Evolutionary conservation across 2,113 vertebrate genomes (phyloP).

Genomic region (Amia ocellicauda): DNA sequence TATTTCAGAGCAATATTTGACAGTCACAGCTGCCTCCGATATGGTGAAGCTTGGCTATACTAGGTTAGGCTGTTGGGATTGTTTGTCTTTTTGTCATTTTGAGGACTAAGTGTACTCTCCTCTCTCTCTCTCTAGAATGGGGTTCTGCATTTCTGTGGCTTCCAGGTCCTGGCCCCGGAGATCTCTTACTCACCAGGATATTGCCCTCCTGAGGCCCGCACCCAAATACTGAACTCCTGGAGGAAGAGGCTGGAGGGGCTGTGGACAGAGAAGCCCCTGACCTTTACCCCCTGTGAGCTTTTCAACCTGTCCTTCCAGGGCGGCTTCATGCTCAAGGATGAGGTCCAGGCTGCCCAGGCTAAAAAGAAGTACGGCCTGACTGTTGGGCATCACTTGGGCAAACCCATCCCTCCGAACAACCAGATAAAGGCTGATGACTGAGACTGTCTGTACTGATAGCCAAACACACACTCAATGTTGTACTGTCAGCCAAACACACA

Average conservation of each 20-base stretch:
- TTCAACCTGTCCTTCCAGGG: conserved; percentile 67
- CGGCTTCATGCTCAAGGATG: conserved; percentile 53
- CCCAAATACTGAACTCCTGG: conserved; percentile 62
- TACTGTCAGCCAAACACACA: too few relatives aligned
- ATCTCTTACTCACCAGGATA: conserved; percentile 61
- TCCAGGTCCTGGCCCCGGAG: conserved; percentile 76
- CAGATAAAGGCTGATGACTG: conserved; percentile 54
- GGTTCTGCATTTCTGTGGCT: conserved; percentile 74
- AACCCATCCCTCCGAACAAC: conserved; percentile 59
- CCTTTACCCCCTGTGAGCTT: conserved; percentile 57
- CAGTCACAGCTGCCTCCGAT: too few relatives aligned
- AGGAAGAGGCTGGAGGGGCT: conserved; percentile 57
- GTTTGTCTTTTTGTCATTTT: too few relatives aligned
- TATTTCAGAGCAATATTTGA: too few relatives aligned
- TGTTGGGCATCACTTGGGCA: conserved; percentile 66
- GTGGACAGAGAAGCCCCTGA: conserved; percentile 60
- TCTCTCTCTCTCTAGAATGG: conserved; percentile 58
- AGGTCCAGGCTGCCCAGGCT: conserved; percentile 42
- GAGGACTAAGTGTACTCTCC: not conserved
- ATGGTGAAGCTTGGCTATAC: too few relatives aligned
- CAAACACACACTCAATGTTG: too few relatives aligned
- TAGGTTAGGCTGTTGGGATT: too few relatives aligned
- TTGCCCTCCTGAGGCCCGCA: conserved; percentile 35
- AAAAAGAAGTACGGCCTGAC: conserved; percentile 56
- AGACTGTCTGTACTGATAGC: conserved; percentile 2